Evolutionary conservation across 2,797 vertebrate genomes (phyloP).

Genomic region (Trematomus bernacchii): DNA sequence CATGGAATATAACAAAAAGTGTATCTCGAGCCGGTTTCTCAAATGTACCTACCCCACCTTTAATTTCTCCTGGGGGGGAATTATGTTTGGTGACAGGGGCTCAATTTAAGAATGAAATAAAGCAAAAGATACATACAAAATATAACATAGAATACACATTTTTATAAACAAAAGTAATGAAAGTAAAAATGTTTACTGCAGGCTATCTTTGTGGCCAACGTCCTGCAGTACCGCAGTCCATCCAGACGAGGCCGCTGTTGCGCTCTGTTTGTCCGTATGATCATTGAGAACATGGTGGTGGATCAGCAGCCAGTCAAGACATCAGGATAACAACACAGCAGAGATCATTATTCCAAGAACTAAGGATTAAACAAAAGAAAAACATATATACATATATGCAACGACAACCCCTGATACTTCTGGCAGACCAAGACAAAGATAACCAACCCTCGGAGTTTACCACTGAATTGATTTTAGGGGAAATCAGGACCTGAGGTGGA

Average conservation of each 20-base stretch:
- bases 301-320: conserved; percentile 57
- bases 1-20: too few relatives aligned
- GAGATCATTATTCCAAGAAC: conserved; percentile 11
- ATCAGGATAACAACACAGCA: conserved; percentile 64
- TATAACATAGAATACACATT: too few relatives aligned
- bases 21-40: too few relatives aligned
- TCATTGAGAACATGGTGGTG: conserved; percentile 55
- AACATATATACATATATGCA: neutral
- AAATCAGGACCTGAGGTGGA: conserved; percentile 50
- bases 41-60: too few relatives aligned
- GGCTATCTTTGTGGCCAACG: neutral
- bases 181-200: neutral
- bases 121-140: too few relatives aligned
- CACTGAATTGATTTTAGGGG: conserved; percentile 23
- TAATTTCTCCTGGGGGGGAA: too few relatives aligned
- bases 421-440: neutral
- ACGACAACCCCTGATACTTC: neutral
- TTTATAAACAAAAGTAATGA: too few relatives aligned
- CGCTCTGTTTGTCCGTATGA: conserved; percentile 12
- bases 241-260: conserved; percentile 41
- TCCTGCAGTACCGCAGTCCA: conserved; percentile 1
- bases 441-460: neutral
- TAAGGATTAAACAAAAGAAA: neutral
- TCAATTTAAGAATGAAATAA: too few relatives aligned
- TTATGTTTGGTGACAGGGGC: too few relatives aligned